phyloP scores from a whole-genome alignment of 2,888 invertebrate genomes.

The Sicus ferrugineus region DNA sequence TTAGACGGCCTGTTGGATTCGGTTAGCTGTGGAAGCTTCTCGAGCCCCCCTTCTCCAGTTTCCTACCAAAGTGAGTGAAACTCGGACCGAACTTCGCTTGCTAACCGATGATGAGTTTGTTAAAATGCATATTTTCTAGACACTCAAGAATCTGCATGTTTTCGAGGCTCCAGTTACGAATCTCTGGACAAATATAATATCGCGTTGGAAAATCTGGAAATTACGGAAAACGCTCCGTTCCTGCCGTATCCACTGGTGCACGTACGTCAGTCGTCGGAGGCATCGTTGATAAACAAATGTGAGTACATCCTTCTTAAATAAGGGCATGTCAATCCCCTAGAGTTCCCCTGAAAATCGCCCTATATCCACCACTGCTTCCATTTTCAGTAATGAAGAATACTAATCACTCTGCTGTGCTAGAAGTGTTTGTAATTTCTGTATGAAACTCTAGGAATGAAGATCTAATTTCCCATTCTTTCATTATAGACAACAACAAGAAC shows the following conservation, averaged over 20 bases:
- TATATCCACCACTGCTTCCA: too few species aligned
- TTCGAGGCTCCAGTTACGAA: conserved; percentile 48
- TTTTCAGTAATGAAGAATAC: too few species aligned
- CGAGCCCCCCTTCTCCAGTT: conserved; percentile 50
- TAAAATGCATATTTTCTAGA: conserved; percentile 34
- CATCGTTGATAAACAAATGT: conserved; percentile 1
- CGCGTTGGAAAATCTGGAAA: conserved; percentile 46
- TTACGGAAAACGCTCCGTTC: conserved; percentile 42
- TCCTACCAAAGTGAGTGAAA: conserved; percentile 46
- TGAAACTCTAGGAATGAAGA: too few species aligned
- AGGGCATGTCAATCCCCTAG: too few species aligned
- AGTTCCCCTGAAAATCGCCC: too few species aligned
- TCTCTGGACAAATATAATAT: conserved; percentile 50
- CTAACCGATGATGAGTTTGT: background rate
- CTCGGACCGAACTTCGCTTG: background rate
- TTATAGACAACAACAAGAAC: conserved; percentile 7
- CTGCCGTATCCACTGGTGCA: conserved; percentile 39
- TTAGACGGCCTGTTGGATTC: conserved; percentile 53
- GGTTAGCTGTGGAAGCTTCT: conserved; percentile 53
- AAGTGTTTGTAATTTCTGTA: too few species aligned
- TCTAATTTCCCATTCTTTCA: background rate
- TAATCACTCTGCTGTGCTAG: too few species aligned
- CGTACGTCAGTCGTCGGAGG: background rate
- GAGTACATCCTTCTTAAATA: too few species aligned
- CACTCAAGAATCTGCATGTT: conserved; percentile 38